These are phyloP conservation scores for Plestiodon gilberti DNA, from an alignment of 2,113 vertebrate species.

Conservation along the genomic window DNA sequence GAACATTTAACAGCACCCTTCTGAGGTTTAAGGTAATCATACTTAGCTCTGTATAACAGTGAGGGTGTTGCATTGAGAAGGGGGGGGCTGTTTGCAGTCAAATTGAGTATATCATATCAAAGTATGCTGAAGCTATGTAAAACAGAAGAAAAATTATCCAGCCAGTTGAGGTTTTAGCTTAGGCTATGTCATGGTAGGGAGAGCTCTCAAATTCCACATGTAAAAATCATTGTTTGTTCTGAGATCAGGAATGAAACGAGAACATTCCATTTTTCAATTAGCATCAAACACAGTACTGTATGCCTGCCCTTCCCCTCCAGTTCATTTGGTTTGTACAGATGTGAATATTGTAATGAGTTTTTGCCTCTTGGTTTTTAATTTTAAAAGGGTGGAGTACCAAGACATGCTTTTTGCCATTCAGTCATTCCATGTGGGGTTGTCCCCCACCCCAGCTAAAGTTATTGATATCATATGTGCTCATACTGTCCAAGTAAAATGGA, in stretches of 20 bases:
- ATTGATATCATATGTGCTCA: constrained; percentile 72
- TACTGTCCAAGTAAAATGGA: constrained; percentile 27
- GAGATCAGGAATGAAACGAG: constrained; percentile 28
- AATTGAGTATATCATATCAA: constrained; percentile 3
- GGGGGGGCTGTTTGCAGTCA: constrained; percentile 35
- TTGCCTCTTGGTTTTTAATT: constrained; percentile 63
- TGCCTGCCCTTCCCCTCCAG: constrained; percentile 26
- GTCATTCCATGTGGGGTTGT: constrained; percentile 68
- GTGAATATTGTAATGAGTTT: constrained; percentile 42
- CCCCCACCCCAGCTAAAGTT: constrained; percentile 65
- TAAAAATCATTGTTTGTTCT: constrained; percentile 46
- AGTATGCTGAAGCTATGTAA: constrained; percentile 23
- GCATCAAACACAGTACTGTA: constrained; percentile 40
- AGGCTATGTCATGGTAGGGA: constrained; percentile 30
- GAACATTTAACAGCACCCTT: background rate
- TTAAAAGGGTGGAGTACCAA: constrained; percentile 58
- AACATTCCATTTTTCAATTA: constrained; percentile 42
- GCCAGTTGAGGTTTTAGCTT: constrained; percentile 53
- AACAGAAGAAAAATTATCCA: constrained; percentile 9
- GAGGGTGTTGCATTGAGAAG: constrained; percentile 1
- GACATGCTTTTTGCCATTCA: constrained; percentile 64
- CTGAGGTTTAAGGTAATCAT: background rate
- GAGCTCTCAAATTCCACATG: constrained; percentile 31
- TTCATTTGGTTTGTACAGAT: constrained; percentile 53
- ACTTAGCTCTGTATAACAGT: constrained; percentile 2